phyloP scores from a whole-genome alignment of 2,797 vertebrate genomes.

The Cercopithecus petaurista region DNA sequence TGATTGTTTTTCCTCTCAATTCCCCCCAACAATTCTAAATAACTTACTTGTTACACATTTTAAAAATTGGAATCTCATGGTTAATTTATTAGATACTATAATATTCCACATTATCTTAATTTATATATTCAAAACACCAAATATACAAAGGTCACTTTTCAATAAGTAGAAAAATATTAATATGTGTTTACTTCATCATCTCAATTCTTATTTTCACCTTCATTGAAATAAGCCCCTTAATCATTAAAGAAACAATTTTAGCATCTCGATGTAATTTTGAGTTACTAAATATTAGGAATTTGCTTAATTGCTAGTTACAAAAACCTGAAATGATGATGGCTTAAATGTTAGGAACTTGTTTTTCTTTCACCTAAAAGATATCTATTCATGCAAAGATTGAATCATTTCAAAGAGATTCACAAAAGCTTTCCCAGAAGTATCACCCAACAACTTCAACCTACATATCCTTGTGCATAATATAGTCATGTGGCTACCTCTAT shows the following conservation, averaged over 20 bases:
- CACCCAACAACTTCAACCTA: background rate
- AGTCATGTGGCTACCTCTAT: background rate
- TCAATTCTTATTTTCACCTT: background rate
- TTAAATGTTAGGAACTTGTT: background rate
- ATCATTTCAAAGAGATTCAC: background rate
- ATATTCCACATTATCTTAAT: background rate
- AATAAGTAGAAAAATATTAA: background rate
- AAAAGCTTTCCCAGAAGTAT: background rate
- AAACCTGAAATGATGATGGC: background rate
- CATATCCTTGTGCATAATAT: background rate
- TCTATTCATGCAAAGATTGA: background rate
- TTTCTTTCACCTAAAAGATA: background rate
- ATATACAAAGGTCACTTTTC: background rate
- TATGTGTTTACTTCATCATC: background rate
- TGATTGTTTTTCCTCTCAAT: background rate
- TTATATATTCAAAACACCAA: background rate
- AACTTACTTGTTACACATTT: background rate
- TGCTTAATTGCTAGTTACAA: background rate
- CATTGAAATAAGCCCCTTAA: background rate
- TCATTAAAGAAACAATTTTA: background rate
- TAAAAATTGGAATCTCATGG: background rate
- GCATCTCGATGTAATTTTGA: background rate
- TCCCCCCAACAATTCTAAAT: background rate
- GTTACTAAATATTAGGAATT: conserved; percentile 14
- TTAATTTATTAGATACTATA: background rate